Evolutionary conservation across 2,797 vertebrate genomes (phyloP), one percentile per base, ranked within the genome.

Genomic region (Coregonus suidteri): DNA sequence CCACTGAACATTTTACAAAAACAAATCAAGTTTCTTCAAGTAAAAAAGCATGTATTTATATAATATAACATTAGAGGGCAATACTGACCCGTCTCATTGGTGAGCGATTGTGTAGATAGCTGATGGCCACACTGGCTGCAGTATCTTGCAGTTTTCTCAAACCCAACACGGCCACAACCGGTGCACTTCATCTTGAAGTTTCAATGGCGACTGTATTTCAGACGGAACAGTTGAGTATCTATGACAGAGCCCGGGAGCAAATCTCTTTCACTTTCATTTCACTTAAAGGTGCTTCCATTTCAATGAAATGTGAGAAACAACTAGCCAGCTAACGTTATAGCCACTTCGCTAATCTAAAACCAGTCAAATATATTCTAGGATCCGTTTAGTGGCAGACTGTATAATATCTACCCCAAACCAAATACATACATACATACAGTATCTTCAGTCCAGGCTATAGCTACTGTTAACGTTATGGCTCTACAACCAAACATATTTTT

Each of bases 171-270:
- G 1, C 0, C 0, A 84, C 96, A 96, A 0, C 0, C 0, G 4
- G 83, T 77, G 69, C 96, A 96, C 91, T 93, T 86, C 94, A 96
- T 95, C 70, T 83, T 90, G 31, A 74, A 0, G 11, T 73, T 52
- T 82, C 25, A 82, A 35, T 4, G n/a, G 14, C 62, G 11, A 56
- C 79, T 88, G 62, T 66, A 81, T 16, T 81, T 73, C 75, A 34
- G 31, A 3, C 71, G 73, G 1, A 67, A 77, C 70, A 25, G 25
- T 25, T 25, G 25, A 25, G 25, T 25, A 25, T 65, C 0, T 4
- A 5, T 18, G 16, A 56, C 52, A 25, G 37, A 51, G 9, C 9
- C 9, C 41, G 41, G 41, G 41, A 47, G 11, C 0, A n/a, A 4
- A 30, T 20, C 75, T 16, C 84, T 89, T 93, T 93, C 85, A 84